phyloP scores from a whole-genome alignment of 2,113 vertebrate genomes.

The Phycodurus eques region DNA sequence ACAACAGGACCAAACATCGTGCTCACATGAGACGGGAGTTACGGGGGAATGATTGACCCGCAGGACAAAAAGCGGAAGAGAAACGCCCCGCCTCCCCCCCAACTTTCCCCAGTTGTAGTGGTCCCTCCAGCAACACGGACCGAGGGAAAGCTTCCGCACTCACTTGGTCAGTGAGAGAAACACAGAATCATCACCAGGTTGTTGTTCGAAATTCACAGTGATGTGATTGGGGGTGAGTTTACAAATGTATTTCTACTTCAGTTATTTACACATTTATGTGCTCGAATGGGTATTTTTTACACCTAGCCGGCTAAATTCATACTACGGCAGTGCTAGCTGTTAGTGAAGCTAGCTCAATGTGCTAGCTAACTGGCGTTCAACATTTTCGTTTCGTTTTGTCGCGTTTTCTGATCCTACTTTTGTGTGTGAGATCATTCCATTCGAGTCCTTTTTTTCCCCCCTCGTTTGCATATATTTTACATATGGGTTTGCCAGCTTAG shows the following conservation, averaged over 20 bases:
- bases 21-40: not conserved
- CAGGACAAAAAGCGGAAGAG: not conserved
- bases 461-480: not conserved
- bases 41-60: not conserved
- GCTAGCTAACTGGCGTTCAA: not conserved
- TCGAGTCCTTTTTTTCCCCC: not conserved
- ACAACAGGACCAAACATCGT: conserved; percentile 9
- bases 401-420: not conserved
- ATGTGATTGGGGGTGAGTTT: not conserved
- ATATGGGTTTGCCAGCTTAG: not conserved
- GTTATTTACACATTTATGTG: not conserved
- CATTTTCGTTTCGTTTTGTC: not conserved
- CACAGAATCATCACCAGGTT: not conserved
- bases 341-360: not conserved
- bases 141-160: conserved; percentile 15
- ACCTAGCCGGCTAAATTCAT: not conserved
- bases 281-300: not conserved
- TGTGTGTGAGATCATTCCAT: not conserved
- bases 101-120: not conserved
- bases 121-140: conserved; percentile 12
- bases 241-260: not conserved
- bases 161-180: not conserved
- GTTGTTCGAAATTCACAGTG: not conserved
- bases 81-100: not conserved
- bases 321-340: not conserved